Evolutionary conservation across 2,797 vertebrate genomes (phyloP).

Genomic region (Sandelia bainsii): DNA sequence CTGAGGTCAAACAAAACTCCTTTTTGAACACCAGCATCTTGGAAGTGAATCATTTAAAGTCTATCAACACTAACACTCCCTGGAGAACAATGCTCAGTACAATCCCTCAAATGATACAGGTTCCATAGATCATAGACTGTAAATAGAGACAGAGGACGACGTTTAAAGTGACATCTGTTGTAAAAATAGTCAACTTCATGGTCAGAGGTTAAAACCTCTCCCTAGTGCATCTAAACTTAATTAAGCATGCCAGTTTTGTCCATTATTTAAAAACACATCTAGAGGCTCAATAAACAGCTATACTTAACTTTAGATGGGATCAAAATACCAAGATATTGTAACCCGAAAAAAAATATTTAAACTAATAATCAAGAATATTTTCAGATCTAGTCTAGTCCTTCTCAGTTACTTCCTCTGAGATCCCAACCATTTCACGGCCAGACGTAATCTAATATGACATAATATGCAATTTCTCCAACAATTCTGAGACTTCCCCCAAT

Average conservation of each 20-base stretch:
- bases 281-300: constrained; percentile 4
- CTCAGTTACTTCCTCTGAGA: background rate
- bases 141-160: background rate
- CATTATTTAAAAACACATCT: constrained; percentile 11
- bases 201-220: constrained; percentile 16
- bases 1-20: constrained; percentile 54
- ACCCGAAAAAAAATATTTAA: background rate
- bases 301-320: constrained; percentile 6
- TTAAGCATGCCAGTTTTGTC: constrained; percentile 18
- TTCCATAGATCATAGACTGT: background rate
- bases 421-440: background rate
- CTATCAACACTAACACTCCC: constrained; percentile 36
- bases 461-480: background rate
- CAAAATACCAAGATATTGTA: background rate
- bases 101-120: background rate
- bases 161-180: constrained; percentile 14
- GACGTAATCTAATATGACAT: too few relatives aligned
- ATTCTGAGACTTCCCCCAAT: background rate
- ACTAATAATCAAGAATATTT: too few relatives aligned
- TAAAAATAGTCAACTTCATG: constrained; percentile 18
- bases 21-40: constrained; percentile 43
- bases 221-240: constrained; percentile 13
- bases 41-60: constrained; percentile 53
- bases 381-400: too few relatives aligned
- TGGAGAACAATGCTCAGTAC: constrained; percentile 5